A percentile compares a stretch with the other conserved stretches of the same genome.
These are phyloP conservation scores for Harmothoe impar DNA, from an alignment of 2,888 invertebrate genomes.

Conservation along the genomic window DNA sequence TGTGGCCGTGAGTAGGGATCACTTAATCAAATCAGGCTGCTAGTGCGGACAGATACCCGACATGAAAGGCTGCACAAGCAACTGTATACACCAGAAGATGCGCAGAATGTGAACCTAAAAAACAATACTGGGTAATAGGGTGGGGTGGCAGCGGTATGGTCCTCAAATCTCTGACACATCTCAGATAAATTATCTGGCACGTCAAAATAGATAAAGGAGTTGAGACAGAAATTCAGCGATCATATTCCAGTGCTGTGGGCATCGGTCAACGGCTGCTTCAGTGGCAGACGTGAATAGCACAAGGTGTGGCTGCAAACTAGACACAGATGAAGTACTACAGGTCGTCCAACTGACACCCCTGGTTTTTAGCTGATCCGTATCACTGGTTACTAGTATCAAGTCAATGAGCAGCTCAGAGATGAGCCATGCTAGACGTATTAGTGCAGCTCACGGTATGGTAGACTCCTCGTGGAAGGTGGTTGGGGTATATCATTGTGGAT, in stretches of 20 bases:
- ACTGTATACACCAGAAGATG: too few relatives aligned
- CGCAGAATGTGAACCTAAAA: too few relatives aligned
- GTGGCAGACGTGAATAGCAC: background rate
- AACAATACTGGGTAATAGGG: too few relatives aligned
- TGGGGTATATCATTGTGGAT: too few relatives aligned
- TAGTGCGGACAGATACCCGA: too few relatives aligned
- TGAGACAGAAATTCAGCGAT: background rate
- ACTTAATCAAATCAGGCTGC: too few relatives aligned
- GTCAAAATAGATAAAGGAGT: background rate
- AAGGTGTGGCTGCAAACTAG: background rate
- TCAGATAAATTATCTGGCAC: background rate
- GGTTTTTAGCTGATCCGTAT: background rate
- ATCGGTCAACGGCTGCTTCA: background rate
- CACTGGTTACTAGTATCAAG: constrained; percentile 21
- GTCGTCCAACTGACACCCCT: background rate
- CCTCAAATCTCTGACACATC: background rate
- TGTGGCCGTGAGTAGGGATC: too few relatives aligned
- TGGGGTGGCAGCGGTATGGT: too few relatives aligned
- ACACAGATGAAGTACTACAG: background rate
- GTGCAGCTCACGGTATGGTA: too few relatives aligned
- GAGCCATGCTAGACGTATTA: background rate
- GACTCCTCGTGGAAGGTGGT: too few relatives aligned
- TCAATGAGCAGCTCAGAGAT: background rate
- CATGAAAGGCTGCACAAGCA: too few relatives aligned
- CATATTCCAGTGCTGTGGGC: background rate